Percentiles rank a stretch among this genome's conserved stretches.
Conservation (phyloP, 2,113 vertebrate species). For the Lutjanus erythropterus region DNA sequence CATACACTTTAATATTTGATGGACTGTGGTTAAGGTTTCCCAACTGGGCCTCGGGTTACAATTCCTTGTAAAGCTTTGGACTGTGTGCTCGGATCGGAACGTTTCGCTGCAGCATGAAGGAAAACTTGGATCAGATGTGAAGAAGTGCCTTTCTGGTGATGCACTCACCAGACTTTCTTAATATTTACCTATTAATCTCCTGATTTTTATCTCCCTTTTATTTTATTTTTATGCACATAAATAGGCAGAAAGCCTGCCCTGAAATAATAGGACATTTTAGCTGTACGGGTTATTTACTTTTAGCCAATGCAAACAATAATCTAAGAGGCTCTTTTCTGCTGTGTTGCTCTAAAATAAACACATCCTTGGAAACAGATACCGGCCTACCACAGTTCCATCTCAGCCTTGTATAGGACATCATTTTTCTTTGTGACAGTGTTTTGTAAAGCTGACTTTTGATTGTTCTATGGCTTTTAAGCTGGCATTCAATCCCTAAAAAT, state of each 20-base stretch:
- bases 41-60: constrained; percentile 65
- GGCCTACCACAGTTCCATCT: constrained; percentile 62
- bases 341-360: constrained; percentile 75
- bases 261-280: constrained; percentile 64
- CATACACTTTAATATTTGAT: constrained; percentile 76
- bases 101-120: constrained; percentile 28
- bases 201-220: constrained; percentile 55
- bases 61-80: constrained; percentile 63
- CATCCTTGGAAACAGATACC: constrained; percentile 67
- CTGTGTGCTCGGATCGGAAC: constrained; percentile 43
- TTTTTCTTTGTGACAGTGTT: constrained; percentile 80
- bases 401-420: constrained; percentile 56
- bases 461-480: constrained; percentile 63
- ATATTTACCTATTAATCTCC: constrained; percentile 56
- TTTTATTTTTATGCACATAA: constrained; percentile 55
- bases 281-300: constrained; percentile 70
- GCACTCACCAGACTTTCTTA: constrained; percentile 18
- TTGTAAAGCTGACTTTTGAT: constrained; percentile 71
- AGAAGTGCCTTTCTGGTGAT: constrained; percentile 31
- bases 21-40: constrained; percentile 70
- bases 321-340: constrained; percentile 67
- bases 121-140: constrained; percentile 41
- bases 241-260: constrained; percentile 47
- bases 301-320: constrained; percentile 74
- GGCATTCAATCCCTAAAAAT: constrained; percentile 65